These are phyloP conservation scores for Zaprionus gabonicus DNA, from an alignment of 1,140 invertebrate species.

Conservation along the genomic window DNA sequence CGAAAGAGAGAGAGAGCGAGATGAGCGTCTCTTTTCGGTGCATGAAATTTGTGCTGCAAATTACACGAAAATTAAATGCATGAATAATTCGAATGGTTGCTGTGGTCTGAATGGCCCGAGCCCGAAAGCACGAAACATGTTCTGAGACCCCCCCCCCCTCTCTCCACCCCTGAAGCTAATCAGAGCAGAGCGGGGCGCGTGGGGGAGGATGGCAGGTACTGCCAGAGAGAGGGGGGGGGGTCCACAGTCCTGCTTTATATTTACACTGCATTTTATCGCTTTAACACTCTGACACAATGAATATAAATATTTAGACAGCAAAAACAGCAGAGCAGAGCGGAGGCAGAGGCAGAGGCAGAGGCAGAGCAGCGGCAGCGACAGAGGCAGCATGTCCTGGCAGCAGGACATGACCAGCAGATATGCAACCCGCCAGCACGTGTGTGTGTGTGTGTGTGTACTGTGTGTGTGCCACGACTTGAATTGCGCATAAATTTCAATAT, in stretches of 20 bases:
- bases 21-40: conserved; percentile 24
- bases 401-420: conserved; percentile 70
- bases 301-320: conserved; percentile 83
- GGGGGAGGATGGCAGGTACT: background rate
- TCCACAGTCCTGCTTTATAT: conserved; percentile 68
- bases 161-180: conserved; percentile 47
- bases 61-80: conserved; percentile 83
- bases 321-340: conserved; percentile 68
- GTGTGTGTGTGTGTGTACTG: conserved; percentile 20
- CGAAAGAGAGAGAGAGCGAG: background rate
- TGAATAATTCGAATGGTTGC: conserved; percentile 82
- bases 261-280: conserved; percentile 82
- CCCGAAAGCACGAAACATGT: conserved; percentile 15
- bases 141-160: background rate
- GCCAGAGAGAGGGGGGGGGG: conserved; percentile 1
- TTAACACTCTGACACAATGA: conserved; percentile 83
- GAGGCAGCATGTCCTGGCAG: conserved; percentile 46
- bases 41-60: conserved; percentile 76
- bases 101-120: conserved; percentile 68
- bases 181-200: conserved; percentile 41
- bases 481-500: conserved; percentile 80
- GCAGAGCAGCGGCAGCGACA: conserved; percentile 24
- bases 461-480: conserved; percentile 58
- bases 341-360: conserved; percentile 15
- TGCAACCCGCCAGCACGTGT: conserved; percentile 19